Evolutionary conservation across 2,113 vertebrate species (phyloP).

Genomic region (Pterocles burchelli): DNA sequence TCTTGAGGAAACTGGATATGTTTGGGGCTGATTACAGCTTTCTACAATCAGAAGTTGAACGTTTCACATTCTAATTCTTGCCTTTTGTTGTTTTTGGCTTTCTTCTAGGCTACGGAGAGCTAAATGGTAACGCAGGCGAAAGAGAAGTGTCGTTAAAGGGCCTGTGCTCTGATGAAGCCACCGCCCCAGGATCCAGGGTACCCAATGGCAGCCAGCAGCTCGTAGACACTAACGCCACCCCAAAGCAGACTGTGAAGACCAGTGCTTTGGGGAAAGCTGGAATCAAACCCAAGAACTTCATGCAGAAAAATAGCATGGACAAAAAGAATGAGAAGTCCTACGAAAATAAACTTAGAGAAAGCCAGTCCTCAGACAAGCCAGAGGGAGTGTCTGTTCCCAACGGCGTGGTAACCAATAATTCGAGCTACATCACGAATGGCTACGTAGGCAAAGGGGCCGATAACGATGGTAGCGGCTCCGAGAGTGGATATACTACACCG

Average conservation of each 20-base stretch:
- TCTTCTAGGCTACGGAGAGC: conserved; percentile 78
- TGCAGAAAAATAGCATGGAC: conserved; percentile 93
- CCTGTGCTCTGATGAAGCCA: conserved; percentile 73
- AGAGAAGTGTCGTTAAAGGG: conserved; percentile 75
- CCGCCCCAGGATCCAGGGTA: conserved; percentile 74
- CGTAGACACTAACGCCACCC: conserved; percentile 61
- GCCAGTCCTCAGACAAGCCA: conserved; percentile 83
- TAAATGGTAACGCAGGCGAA: conserved; percentile 81
- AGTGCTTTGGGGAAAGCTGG: conserved; percentile 81
- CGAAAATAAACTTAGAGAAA: conserved; percentile 85
- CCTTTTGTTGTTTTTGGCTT: conserved; percentile 38
- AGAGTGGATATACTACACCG: conserved; percentile 93
- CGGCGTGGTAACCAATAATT: conserved; percentile 82
- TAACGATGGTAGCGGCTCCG: conserved; percentile 93
- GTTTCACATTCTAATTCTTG: conserved; percentile 30
- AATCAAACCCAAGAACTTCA: conserved; percentile 86
- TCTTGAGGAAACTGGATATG: background rate
- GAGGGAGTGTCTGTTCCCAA: conserved; percentile 86
- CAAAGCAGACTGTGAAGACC: conserved; percentile 76
- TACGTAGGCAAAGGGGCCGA: conserved; percentile 87
- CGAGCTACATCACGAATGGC: conserved; percentile 90
- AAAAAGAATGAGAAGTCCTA: conserved; percentile 89
- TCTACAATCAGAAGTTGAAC: background rate
- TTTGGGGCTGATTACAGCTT: conserved; percentile 19
- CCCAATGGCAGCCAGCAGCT: conserved; percentile 82